phyloP scores from a whole-genome alignment of 2,113 vertebrate genomes.

The Meriones unguiculatus region DNA sequence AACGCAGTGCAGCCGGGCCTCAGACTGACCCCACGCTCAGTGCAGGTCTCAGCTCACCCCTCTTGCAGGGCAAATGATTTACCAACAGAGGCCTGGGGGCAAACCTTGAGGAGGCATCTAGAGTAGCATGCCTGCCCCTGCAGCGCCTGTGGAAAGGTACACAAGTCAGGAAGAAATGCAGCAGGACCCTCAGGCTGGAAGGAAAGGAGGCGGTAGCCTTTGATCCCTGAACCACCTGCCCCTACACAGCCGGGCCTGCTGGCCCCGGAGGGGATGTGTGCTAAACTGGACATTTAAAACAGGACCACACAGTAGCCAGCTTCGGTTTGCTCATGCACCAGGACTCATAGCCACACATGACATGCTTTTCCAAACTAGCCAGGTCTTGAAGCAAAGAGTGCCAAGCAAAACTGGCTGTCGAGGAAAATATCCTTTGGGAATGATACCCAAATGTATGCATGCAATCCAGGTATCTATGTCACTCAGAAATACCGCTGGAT shows the following conservation, averaged over 20 bases:
- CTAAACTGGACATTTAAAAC: not conserved
- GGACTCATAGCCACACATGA: constrained; percentile 43
- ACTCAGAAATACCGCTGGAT: constrained; percentile 10
- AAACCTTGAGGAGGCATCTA: not conserved
- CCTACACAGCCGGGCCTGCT: not conserved
- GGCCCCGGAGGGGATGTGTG: not conserved
- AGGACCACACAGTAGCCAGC: not conserved
- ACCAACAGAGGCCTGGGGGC: not conserved
- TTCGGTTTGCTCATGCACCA: constrained; percentile 16
- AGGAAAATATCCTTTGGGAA: not conserved
- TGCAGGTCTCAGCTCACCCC: not conserved
- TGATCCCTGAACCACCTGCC: not conserved
- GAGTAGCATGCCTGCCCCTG: not conserved
- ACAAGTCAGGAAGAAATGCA: not conserved
- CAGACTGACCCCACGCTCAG: constrained; percentile 16
- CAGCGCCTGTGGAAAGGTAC: not conserved
- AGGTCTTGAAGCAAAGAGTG: constrained; percentile 30
- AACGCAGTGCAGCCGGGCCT: not conserved
- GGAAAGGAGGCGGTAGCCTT: not conserved
- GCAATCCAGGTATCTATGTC: not conserved
- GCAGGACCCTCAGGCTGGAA: not conserved
- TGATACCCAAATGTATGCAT: not conserved
- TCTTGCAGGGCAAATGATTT: not conserved
- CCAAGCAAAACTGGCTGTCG: constrained; percentile 26
- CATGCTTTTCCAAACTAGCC: constrained; percentile 57